phyloP scores from a whole-genome alignment of 30 jellyfish, hydroid and myxozoan species.

The Turritopsis dohrnii region DNA sequence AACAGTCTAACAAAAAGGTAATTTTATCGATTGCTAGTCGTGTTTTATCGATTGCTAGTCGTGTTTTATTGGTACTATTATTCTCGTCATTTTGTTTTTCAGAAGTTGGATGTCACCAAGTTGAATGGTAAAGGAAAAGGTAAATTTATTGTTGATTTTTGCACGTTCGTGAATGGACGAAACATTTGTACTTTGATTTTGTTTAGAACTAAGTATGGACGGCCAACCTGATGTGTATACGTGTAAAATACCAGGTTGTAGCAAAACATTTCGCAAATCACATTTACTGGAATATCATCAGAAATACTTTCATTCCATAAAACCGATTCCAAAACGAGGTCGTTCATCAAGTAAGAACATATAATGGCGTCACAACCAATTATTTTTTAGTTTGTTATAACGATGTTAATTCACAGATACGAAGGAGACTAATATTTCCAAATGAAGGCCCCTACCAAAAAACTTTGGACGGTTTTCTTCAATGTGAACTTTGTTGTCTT shows the following conservation, averaged over 20 bases:
- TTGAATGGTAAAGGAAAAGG: too few species aligned
- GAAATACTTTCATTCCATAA: slow-evolving; percentile 67
- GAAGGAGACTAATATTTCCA: too few species aligned
- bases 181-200: background rate
- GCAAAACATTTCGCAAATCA: slow-evolving; percentile 68
- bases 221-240: slow-evolving; percentile 50
- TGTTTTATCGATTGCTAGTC: too few species aligned
- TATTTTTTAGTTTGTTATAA: too few species aligned
- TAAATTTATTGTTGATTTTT: background rate
- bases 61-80: too few species aligned
- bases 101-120: too few species aligned
- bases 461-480: too few species aligned
- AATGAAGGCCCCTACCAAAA: too few species aligned
- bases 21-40: background rate
- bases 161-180: background rate
- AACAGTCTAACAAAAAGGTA: background rate
- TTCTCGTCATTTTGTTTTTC: too few species aligned
- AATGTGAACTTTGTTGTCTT: background rate
- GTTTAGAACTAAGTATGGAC: slow-evolving; percentile 50
- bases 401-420: too few species aligned
- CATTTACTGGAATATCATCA: slow-evolving; percentile 72
- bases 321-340: slow-evolving; percentile 43
- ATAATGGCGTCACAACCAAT: too few species aligned
- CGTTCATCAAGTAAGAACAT: slow-evolving; percentile 43
- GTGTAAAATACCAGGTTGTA: slow-evolving; percentile 62